These are phyloP conservation scores for Helicoverpa assulta DNA, from an alignment of 2,888 invertebrate species.

Conservation along the genomic window DNA sequence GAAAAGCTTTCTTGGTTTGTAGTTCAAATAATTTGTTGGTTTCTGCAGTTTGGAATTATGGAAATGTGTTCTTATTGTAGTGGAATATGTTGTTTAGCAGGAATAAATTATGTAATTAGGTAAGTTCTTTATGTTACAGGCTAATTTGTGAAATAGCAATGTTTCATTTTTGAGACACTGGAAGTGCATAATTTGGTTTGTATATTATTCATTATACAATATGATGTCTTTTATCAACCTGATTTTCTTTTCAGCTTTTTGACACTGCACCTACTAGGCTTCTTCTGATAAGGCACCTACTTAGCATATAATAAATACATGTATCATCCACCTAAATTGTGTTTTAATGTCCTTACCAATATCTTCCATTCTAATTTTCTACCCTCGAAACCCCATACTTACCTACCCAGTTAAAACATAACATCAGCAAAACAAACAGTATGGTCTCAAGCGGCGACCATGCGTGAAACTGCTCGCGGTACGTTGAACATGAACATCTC, in stretches of 20 bases:
- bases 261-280: too few relatives aligned
- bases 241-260: neutral
- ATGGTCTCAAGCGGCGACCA: slow-evolving; percentile 64
- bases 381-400: neutral
- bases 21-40: slow-evolving; percentile 6
- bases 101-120: neutral
- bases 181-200: too few relatives aligned
- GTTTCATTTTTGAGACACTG: too few relatives aligned
- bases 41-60: neutral
- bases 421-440: slow-evolving; percentile 64
- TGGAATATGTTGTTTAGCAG: neutral
- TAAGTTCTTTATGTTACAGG: too few relatives aligned
- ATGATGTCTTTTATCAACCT: neutral
- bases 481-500: slow-evolving; percentile 75
- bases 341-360: neutral
- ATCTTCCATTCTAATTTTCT: neutral
- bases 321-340: neutral
- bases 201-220: too few relatives aligned
- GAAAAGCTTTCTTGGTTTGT: slow-evolving; percentile 28
- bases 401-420: slow-evolving; percentile 55
- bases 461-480: slow-evolving; percentile 74
- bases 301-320: neutral
- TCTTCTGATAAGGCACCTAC: too few relatives aligned
- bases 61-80: too few relatives aligned
- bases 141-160: too few relatives aligned